phyloP scores from a whole-genome alignment of 1,140 invertebrate species.

The Glossosoma conforme region DNA sequence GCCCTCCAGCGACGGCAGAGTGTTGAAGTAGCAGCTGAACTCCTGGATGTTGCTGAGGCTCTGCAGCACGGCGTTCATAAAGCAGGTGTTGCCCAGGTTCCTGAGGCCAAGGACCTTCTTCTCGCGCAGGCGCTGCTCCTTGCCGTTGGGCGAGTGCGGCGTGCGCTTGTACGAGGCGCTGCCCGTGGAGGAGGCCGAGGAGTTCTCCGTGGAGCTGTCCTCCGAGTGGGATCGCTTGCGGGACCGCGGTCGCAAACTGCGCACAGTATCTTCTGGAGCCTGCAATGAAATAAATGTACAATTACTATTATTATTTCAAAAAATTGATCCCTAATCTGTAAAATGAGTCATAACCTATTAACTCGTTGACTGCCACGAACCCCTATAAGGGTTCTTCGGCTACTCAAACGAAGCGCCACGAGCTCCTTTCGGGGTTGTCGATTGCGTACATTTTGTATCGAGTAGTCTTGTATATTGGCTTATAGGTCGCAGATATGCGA shows the following conservation, averaged over 20 bases:
- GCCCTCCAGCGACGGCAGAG: conserved; percentile 67
- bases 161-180: conserved; percentile 45
- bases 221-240: conserved; percentile 57
- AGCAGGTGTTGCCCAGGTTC: conserved; percentile 84
- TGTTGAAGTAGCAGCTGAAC: conserved; percentile 78
- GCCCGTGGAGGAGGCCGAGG: conserved; percentile 37
- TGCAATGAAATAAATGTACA: no score
- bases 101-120: conserved; percentile 71
- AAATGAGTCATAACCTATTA: no score
- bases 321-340: no score
- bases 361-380: no score
- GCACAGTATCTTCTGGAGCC: conserved; percentile 51
- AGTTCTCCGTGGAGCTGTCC: conserved; percentile 53
- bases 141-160: conserved; percentile 36
- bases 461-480: no score
- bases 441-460: no score
- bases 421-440: no score
- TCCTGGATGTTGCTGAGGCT: conserved; percentile 82
- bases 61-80: conserved; percentile 85
- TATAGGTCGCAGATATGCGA: no score
- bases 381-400: no score
- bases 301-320: no score
- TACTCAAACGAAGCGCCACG: no score
- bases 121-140: conserved; percentile 44
- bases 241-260: conserved; percentile 55